phyloP scores from a whole-genome alignment of 2,797 vertebrate species.

The Mormyrus hasselquistii region DNA sequence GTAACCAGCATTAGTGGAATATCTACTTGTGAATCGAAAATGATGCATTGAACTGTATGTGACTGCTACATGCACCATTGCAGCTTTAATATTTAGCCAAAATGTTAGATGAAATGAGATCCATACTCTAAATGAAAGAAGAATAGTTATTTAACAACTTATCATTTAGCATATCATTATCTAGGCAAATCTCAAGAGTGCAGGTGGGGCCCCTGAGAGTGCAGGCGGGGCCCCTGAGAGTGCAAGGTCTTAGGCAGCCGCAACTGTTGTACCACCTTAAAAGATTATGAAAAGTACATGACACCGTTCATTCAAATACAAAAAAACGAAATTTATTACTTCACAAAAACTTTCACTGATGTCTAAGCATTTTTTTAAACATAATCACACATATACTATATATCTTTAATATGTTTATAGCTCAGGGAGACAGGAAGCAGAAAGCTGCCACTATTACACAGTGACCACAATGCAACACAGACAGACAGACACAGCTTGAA shows the following conservation, averaged over 20 bases:
- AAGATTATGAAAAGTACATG: not conserved
- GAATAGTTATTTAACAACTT: not conserved
- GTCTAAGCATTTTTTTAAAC: not conserved
- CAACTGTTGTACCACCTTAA: not conserved
- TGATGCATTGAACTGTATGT: not conserved
- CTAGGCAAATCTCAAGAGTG: not conserved
- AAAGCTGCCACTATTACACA: slow-evolving; percentile 9
- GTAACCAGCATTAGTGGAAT: not conserved
- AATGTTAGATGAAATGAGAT: not conserved
- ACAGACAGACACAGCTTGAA: not conserved
- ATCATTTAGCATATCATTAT: not conserved
- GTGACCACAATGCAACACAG: not conserved
- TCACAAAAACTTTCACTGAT: not conserved
- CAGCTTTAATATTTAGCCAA: not conserved
- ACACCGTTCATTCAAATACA: not conserved
- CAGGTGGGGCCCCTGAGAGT: not conserved
- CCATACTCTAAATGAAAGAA: not conserved
- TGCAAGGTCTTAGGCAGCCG: not conserved
- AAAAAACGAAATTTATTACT: not conserved
- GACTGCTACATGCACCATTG: not conserved
- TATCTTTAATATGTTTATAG: not conserved
- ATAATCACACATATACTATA: not conserved
- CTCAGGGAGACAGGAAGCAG: slow-evolving; percentile 1
- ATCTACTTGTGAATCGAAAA: not conserved
- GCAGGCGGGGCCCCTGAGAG: not conserved